These are phyloP conservation scores for Spinus olivaceus DNA, from an alignment of 2,797 vertebrate species.

Conservation along the genomic window DNA sequence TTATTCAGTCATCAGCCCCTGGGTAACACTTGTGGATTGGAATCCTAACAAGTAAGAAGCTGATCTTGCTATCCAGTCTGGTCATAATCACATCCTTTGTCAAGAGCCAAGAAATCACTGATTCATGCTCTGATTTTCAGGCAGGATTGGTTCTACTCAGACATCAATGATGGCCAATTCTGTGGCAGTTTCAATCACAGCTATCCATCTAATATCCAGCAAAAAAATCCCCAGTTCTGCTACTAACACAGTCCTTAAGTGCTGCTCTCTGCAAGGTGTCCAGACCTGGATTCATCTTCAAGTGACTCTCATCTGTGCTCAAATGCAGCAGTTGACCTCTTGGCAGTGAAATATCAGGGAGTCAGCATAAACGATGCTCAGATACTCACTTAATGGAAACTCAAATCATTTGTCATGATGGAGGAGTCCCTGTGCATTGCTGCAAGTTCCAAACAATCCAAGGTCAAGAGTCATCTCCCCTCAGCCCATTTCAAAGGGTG, in stretches of 20 bases:
- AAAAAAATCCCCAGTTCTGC: neutral
- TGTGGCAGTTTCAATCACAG: slow-evolving; percentile 56
- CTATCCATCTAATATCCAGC: neutral
- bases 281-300: slow-evolving; percentile 36
- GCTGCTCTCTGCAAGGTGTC: slow-evolving; percentile 53
- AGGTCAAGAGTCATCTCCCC: slow-evolving; percentile 51
- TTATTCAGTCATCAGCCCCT: slow-evolving; percentile 61
- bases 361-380: slow-evolving; percentile 40
- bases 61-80: slow-evolving; percentile 51
- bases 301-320: slow-evolving; percentile 54
- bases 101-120: slow-evolving; percentile 59
- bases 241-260: slow-evolving; percentile 49
- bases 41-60: slow-evolving; percentile 64
- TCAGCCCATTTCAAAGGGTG: slow-evolving; percentile 36
- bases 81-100: slow-evolving; percentile 72
- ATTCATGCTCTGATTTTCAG: slow-evolving; percentile 74
- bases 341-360: slow-evolving; percentile 34
- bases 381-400: slow-evolving; percentile 59
- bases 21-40: slow-evolving; percentile 55
- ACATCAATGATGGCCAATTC: slow-evolving; percentile 66
- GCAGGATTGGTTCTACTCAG: slow-evolving; percentile 70
- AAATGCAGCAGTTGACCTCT: slow-evolving; percentile 61
- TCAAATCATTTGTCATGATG: slow-evolving; percentile 52
- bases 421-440: slow-evolving; percentile 35
- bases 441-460: slow-evolving; percentile 36